Percentiles rank a stretch among this genome's conserved stretches.
Conservation (phyloP, 1,140 invertebrate species). For the Pteromalus puparum region DNA sequence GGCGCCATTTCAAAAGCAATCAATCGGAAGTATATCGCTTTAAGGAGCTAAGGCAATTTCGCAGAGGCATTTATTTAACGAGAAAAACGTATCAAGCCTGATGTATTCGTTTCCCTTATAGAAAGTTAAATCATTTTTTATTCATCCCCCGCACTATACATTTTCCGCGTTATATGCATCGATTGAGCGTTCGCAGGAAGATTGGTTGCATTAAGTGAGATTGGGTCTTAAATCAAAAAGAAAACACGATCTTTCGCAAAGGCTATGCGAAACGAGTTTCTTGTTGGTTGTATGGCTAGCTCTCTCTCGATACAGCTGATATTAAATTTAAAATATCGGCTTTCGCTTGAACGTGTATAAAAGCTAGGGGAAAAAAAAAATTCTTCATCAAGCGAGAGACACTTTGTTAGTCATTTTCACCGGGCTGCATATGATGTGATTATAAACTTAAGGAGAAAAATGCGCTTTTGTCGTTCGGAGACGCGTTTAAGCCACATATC, state of each 20-base stretch:
- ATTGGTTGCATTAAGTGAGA: not conserved
- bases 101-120: not conserved
- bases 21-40: no score
- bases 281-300: not conserved
- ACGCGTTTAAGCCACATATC: not conserved
- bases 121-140: not conserved
- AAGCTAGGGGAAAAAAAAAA: not conserved
- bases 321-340: not conserved
- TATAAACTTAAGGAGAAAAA: not conserved
- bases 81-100: not conserved
- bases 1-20: no score
- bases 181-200: not conserved
- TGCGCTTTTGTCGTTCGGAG: not conserved
- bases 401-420: not conserved
- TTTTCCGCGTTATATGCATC: not conserved
- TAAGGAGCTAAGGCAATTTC: no score
- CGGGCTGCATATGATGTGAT: not conserved
- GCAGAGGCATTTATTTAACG: no score
- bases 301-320: not conserved
- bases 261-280: not conserved
- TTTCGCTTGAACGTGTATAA: not conserved
- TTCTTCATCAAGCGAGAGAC: not conserved
- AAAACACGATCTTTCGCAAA: not conserved
- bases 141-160: not conserved
- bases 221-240: constrained; percentile 1